Conservation (phyloP, 2,113 vertebrate species). For the Ahaetulla prasina region DNA sequence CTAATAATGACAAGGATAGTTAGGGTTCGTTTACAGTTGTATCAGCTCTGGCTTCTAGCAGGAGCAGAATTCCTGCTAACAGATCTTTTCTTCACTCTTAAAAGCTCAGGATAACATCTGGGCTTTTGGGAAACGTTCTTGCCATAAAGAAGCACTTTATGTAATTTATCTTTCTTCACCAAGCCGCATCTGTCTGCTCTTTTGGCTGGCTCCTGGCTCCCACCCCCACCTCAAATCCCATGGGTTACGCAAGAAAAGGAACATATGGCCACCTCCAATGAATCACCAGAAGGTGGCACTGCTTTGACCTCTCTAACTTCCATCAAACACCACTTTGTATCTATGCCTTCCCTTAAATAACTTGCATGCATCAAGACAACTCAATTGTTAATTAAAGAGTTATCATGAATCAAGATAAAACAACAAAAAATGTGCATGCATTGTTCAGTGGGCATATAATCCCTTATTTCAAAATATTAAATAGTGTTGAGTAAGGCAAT, state of each 20-base stretch:
- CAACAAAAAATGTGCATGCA: not conserved
- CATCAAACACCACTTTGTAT: not conserved
- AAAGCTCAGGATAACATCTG: conserved; percentile 68
- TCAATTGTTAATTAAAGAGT: not conserved
- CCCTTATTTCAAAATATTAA: not conserved
- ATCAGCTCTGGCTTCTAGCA: conserved; percentile 54
- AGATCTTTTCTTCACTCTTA: conserved; percentile 69
- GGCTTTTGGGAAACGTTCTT: conserved; percentile 62
- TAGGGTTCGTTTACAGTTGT: conserved; percentile 51
- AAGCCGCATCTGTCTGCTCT: conserved; percentile 65
- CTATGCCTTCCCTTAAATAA: not conserved
- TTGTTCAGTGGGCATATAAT: not conserved
- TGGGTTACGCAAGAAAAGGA: conserved; percentile 42
- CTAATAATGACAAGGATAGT: conserved; percentile 40
- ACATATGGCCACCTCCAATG: conserved; percentile 23
- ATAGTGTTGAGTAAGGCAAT: not conserved
- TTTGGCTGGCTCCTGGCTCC: conserved; percentile 55
- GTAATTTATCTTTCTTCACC: conserved; percentile 63
- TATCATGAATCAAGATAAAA: not conserved
- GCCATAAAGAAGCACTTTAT: conserved; percentile 63
- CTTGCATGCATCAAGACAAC: not conserved
- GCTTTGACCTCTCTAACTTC: conserved; percentile 36
- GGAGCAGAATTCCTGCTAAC: conserved; percentile 59
- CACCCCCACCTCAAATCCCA: conserved; percentile 42
- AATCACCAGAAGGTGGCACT: conserved; percentile 62